Evolutionary conservation across 2,113 vertebrate genomes (phyloP).

Genomic region (Mastomys coucha): DNA sequence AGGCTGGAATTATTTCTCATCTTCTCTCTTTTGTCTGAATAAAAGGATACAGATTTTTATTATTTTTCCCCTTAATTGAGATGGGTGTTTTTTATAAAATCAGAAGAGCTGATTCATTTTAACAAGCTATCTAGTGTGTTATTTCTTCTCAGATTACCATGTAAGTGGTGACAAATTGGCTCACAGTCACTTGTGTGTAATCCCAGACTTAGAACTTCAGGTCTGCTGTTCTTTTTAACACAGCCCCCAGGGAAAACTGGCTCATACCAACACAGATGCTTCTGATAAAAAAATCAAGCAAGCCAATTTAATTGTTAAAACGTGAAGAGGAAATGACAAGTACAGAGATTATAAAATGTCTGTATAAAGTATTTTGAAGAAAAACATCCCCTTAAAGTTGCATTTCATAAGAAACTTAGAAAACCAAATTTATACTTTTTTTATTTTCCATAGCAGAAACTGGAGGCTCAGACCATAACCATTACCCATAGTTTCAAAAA

Average conservation of each 20-base stretch:
- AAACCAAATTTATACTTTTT: background rate
- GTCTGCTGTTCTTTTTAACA: slow-evolving; percentile 25
- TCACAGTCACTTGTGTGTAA: slow-evolving; percentile 8
- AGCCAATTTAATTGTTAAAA: slow-evolving; percentile 53
- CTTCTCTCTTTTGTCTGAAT: background rate
- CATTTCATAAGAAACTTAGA: background rate
- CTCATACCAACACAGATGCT: background rate
- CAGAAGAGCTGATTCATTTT: slow-evolving; percentile 3
- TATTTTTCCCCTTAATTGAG: background rate
- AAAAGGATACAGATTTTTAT: background rate
- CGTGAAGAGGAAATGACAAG: background rate
- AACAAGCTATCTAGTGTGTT: background rate
- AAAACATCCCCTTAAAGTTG: background rate
- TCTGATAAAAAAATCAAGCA: slow-evolving; percentile 46
- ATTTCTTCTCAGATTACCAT: slow-evolving; percentile 35
- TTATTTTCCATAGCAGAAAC: background rate
- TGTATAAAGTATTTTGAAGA: background rate
- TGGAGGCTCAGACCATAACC: background rate
- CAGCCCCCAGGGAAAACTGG: slow-evolving; percentile 13
- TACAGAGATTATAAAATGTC: background rate
- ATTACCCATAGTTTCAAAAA: background rate
- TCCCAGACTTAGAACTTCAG: background rate
- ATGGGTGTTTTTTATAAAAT: background rate
- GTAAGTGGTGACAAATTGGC: background rate
- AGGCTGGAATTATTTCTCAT: slow-evolving; percentile 6